Evolutionary conservation across 1,140 invertebrate species (phyloP), one percentile per base, ranked within the genome.

Genomic region (Vollenhovia emeryi): DNA sequence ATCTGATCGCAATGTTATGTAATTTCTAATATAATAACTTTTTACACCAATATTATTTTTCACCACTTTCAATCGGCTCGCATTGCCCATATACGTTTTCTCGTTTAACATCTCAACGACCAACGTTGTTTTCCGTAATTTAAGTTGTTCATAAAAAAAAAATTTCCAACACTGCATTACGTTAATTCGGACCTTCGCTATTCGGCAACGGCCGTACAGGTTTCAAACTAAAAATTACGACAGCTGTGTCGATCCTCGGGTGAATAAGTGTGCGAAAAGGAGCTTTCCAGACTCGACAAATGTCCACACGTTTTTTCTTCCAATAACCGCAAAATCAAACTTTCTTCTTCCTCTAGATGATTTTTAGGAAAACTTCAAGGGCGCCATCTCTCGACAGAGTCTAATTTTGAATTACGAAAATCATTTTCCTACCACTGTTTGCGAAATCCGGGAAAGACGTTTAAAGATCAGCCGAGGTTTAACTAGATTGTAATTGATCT

Each of bases 181-280:
- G 27, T 76, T 62, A 62, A 76, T 76, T 62, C 62, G 27, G 74
- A 76, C 11, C 57, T 76, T 45, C 40, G 15, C 33, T 21, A 50
- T 24, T 74, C 30, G 69, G 15, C 30, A n/a, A 18, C 43, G 24
- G 1, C 18, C 40, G 43, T 50, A n/a, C n/a, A 15, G 66, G 43
- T 50, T 73, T 21, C n/a, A 36, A 30, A 52, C 33, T 27, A 4
- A 21, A 52, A 40, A 60, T 75, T 59, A 27, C n/a, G 3, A 43
- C 9, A 18, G n/a, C 5, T 30, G 21, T 43, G 27, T 75, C 24
- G n/a, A 50, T 9, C 0, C 24, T 30, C 9, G 15, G 5, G 7
- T 50, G 3, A 36, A 55, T 24, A 55, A 55, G n/a, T 13, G 52
- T 55, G 33, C 33, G 33, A 5, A 6, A 24, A 55, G 11, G 15